Base-by-base conservation (phyloP, 2,797 vertebrate species). In the Cynopterus sphinx region DNA sequence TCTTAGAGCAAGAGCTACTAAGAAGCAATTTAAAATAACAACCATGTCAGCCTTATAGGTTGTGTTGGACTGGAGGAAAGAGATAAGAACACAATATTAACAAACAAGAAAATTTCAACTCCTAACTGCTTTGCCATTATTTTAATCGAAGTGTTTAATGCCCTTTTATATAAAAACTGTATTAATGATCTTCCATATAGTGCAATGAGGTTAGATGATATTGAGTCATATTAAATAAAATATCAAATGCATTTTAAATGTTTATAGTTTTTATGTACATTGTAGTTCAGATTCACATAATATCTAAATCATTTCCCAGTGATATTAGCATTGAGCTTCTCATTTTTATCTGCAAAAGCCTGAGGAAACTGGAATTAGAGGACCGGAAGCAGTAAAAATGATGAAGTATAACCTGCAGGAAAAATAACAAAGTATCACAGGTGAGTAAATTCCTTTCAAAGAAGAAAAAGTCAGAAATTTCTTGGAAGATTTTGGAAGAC, bases 21-120 rank as follows among this genome's bases (percentile, higher is more conserved):
- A 96, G 95, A 96, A 96, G 96, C 94, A 95, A 97, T 97, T 97
- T 97, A 96, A 96, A 98, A 96, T 97, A 96, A 97, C 96, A 95
- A 93, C 67, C 74, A 70, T 93, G 75, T 91, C 91, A 95, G 74
- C 67, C 86, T 59, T 59, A 84, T 55, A 95, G 85, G 92, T 74
- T 95, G 67, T 85, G 75, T 78, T 91, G 91, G 75, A 93, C 97
- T 95, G 86, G 88, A 97, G 71, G 63, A 94, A 92, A 95, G 92
- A 96, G 94, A 96, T 97, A 97, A 96, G 92, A 91, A 71, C n/a
- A 57, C 43, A 90, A 93, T 93, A 82, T 94, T 93, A 90, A 96
- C 96, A 96, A 97, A 95, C 67, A 87, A 94, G 96, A 96, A 91
- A 90, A 89, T 85, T 95, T 91, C 57, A 81, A 33, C 74, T 95